Base-by-base conservation (phyloP, 1,140 invertebrate genomes). In the Heliconius eleuchia region DNA sequence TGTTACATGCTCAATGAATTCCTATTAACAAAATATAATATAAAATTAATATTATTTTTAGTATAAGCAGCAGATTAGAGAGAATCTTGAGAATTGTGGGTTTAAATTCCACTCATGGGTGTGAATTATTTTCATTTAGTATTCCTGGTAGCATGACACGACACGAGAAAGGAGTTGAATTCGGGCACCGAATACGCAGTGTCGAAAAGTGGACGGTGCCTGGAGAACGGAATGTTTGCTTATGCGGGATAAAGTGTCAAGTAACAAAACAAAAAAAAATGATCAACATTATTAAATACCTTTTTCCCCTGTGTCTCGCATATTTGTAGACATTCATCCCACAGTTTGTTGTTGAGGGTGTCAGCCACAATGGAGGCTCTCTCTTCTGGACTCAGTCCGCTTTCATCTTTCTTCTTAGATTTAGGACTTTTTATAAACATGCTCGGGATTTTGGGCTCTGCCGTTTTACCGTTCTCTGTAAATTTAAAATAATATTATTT, bases 1-100 rank as follows among this genome's bases (percentile, higher is more conserved):
- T 81, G 96, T 95, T 3, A 97, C 95, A 84, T 96, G 96, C 37
- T 95, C 95, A 19, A 97, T 91, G 85, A 97, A 97, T 82, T 95
- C 95, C 89, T 94, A 84, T n/a, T 66, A 88, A 87, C 27, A 81
- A 81, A 42, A 70, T 18, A 18, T 52, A 52, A 19, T 0, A 52
- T 9, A 23, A 60, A 60, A 16, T 16, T 16, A 46, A 46, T 16
- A 2, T 46, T 46, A 37, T 37, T 37, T 5, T 37, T 37, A 37
- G 6, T 37, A 6, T 37, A 37, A 37, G 34, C 34, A 37, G 6
- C 34, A 37, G 34, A 37, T 37, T 6, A 37, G 34, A 37, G 0
- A 5, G 5, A 37, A 37, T 37, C 34, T 37, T 6, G 34, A 6
- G 34, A 19, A 19, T 55, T 19, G 19, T 55, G 52, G 52, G 18